Evolutionary conservation across 2,113 vertebrate genomes (phyloP), one percentile per base, ranked within the genome.

Genomic region (Gallinago undulata): DNA sequence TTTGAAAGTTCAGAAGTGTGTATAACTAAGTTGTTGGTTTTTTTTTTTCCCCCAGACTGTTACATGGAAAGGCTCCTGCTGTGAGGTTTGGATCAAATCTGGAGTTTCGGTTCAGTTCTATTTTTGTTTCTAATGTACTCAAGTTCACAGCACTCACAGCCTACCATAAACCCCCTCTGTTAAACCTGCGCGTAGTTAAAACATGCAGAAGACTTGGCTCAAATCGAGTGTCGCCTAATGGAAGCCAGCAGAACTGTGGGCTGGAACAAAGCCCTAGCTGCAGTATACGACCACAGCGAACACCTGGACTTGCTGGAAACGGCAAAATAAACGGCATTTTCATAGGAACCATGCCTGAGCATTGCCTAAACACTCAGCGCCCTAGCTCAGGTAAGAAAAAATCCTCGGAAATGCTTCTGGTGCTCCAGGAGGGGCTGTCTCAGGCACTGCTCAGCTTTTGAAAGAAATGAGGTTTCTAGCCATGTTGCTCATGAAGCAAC

Each of bases 51-150:
- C 55, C 30, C 55, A 78, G 83, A 69, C 68, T 68, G 57, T 79
- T 84, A 93, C 63, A 83, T 41, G 63, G 87, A 66, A 89, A 80
- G 22, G 22, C n/a, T 94, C 69, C 89, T 39, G 13, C 89, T 92
- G 89, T 57, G 87, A 95, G 84, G 43, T 94, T 97, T 96, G 92
- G 91, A 95, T 80, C 45, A 78, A 21, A 78, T 57, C 28, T 78
- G 53, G 25, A 63, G 41, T 57, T 94, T 95, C 78, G 51, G 68
- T 90, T 88, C 51, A 57, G 56, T 75, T 92, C 84, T 95, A 69
- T 87, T 96, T 96, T 94, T 91, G 60, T 93, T 96, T 81, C 74
- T 87, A 68, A 67, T 59, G 57, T 47, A 82, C 62, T 87, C 62
- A 57, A 62, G 56, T 96, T 94, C 9, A 0, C 51, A 60, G 64